phyloP scores from a whole-genome alignment of 64 coral and sea anemone genomes.

The Astreopora myriophthalma region DNA sequence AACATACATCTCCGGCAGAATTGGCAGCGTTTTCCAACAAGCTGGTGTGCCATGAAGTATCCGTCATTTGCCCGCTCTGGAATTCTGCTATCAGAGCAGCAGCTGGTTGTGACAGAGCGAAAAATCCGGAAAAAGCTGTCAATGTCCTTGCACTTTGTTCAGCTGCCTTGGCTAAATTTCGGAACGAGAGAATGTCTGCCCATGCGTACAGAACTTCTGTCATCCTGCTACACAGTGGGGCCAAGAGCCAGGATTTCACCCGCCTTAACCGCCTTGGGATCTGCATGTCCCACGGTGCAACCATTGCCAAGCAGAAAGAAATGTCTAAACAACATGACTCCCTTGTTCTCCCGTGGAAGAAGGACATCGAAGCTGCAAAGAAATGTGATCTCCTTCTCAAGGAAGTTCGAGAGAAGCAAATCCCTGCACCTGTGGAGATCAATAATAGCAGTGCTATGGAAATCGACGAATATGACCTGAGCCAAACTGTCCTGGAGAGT shows the following conservation, averaged over 20 bases:
- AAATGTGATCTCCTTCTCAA: neutral
- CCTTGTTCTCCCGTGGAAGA: neutral
- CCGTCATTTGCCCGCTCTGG: constrained; percentile 15
- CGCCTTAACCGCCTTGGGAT: constrained; percentile 48
- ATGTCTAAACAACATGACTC: neutral
- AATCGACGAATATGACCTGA: neutral
- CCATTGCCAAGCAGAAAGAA: constrained; percentile 8
- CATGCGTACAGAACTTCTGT: constrained; percentile 36
- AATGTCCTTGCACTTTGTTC: constrained; percentile 27
- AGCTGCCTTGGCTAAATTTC: constrained; percentile 4
- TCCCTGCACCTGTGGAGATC: neutral
- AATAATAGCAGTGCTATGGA: neutral
- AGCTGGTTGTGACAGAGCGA: neutral
- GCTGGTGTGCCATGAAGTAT: neutral
- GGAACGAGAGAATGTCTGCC: constrained; percentile 47
- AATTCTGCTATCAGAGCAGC: constrained; percentile 5
- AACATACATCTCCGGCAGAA: neutral
- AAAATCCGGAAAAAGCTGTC: neutral
- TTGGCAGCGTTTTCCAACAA: neutral
- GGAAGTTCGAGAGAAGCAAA: neutral
- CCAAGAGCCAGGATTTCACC: constrained; percentile 26
- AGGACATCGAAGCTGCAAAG: neutral
- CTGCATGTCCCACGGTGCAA: constrained; percentile 57
- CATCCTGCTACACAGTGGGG: constrained; percentile 51
- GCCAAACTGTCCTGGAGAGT: neutral